Evolutionary conservation across 2,113 vertebrate genomes (phyloP), one percentile per base, ranked within the genome.

Genomic region (Alexandromys fortis): DNA sequence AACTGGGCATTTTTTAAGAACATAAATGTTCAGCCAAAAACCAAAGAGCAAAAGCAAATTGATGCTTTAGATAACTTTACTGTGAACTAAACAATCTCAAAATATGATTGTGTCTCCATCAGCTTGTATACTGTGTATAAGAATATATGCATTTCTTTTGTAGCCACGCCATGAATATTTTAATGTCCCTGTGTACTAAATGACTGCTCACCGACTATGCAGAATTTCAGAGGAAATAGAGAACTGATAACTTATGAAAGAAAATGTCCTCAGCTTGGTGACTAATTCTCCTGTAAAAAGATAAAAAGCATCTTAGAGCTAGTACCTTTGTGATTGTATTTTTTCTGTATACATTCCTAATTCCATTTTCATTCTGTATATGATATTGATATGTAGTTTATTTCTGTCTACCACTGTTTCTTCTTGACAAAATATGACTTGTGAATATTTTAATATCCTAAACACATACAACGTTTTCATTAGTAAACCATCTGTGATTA

Each of bases 131-230:
- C 98, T 98, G 75, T 98, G 97, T 98, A 68, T 99, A 98, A 99
- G 98, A 98, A 98, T 98, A 86, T 99, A 96, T 99, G 98, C 98
- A 94, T 99, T 99, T 99, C 98, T 99, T 98, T 99, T 98, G 96
- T 99, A 99, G 99, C 99, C 99, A 98, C 99, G 99, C 95, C 99
- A 99, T 99, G 99, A 99, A 99, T 99, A 99, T 99, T 99, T 99
- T 99, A 99, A 99, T 98, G 99, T 99, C 98, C 99, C 99, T 98
- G 99, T 99, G 98, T 99, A 99, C 99, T 99, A 99, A 99, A 98
- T 98, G 99, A 98, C 99, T 98, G 98, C 99, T 98, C 98, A 98
- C 98, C 98, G 98, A 98, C 98, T 98, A 98, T 99, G 99, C 98
- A 98, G 98, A 98, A 89, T 98, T 97, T 98, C 98, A 98, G 98